Evolutionary conservation across 2,888 invertebrate genomes (phyloP).

Genomic region (Chaitophorus viminalis): DNA sequence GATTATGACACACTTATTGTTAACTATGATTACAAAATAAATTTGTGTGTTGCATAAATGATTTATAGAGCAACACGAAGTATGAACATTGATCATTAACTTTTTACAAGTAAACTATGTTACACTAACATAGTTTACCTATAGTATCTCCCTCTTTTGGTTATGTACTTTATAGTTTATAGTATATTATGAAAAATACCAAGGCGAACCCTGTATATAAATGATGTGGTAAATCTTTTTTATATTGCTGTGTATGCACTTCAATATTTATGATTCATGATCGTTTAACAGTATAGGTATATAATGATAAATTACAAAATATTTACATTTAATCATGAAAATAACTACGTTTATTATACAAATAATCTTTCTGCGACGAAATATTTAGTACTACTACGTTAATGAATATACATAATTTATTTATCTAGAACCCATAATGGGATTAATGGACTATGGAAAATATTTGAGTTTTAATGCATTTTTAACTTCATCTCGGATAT

Average conservation of each 20-base stretch:
- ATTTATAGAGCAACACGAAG: not conserved
- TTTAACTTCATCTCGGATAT: too few species aligned
- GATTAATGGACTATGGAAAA: too few species aligned
- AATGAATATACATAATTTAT: too few species aligned
- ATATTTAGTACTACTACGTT: not conserved
- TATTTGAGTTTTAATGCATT: too few species aligned
- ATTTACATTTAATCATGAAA: not conserved
- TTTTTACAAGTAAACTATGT: not conserved
- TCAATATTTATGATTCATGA: not conserved
- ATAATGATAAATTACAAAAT: not conserved
- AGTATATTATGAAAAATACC: not conserved
- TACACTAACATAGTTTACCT: not conserved
- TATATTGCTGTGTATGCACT: not conserved
- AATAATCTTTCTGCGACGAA: not conserved
- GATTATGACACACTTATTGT: not conserved
- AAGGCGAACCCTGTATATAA: not conserved
- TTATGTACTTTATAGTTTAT: too few species aligned
- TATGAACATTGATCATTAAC: not conserved
- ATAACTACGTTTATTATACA: not conserved
- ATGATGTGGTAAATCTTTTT: not conserved
- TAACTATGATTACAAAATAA: not conserved
- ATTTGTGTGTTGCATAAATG: not conserved
- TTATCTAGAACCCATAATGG: too few species aligned
- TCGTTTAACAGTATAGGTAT: not conserved
- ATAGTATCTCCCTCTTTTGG: not conserved